Evolutionary conservation across 2,113 vertebrate species (phyloP).

Genomic region (Hydropotes inermis): DNA sequence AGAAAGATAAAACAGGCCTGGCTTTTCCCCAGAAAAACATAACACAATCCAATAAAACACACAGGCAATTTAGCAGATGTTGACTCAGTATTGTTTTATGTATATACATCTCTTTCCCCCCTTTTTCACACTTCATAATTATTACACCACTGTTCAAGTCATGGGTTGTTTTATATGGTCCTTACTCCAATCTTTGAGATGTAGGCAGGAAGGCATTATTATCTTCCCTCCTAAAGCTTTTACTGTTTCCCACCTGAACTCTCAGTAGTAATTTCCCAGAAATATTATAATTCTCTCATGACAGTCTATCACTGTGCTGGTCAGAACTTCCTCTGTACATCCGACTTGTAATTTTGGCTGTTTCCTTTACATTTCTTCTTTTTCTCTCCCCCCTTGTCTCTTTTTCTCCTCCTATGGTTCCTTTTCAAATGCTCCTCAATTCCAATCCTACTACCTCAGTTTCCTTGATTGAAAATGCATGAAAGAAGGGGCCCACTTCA

Average conservation of each 20-base stretch:
- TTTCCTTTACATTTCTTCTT: background rate
- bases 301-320: background rate
- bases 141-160: background rate
- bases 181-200: background rate
- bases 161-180: background rate
- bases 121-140: background rate
- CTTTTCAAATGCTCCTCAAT: background rate
- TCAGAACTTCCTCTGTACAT: background rate
- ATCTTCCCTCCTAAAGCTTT: background rate
- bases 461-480: background rate
- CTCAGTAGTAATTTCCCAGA: background rate
- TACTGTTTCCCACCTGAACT: background rate
- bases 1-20: conserved; percentile 25
- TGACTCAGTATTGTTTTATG: background rate
- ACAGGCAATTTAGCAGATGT: background rate
- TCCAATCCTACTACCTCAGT: background rate
- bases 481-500: background rate
- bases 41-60: conserved; percentile 39
- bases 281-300: background rate
- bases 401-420: background rate
- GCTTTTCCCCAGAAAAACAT: conserved; percentile 13
- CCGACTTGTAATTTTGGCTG: background rate
- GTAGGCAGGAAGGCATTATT: background rate
- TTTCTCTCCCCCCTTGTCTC: background rate
- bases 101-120: background rate